Percentiles rank a stretch among this genome's conserved stretches.
Conservation (phyloP, 2,797 vertebrate genomes). For the Adrianichthys oophorus region DNA sequence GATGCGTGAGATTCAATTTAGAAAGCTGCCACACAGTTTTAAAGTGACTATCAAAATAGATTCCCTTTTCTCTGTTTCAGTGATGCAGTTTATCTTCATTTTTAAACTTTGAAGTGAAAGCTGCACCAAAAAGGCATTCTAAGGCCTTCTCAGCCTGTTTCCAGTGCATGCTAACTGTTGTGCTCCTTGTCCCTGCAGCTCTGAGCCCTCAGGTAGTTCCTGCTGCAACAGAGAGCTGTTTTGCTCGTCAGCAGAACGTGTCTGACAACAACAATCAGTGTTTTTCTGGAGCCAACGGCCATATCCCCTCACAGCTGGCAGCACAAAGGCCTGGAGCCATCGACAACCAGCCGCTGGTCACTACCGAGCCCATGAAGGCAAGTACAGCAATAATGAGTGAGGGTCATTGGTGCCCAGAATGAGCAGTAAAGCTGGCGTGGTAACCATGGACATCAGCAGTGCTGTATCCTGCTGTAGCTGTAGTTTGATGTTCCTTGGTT, state of each 20-base stretch:
- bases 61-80: too few relatives aligned
- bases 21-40: too few relatives aligned
- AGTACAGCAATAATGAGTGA: not conserved
- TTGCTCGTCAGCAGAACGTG: slow-evolving; percentile 88
- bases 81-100: too few relatives aligned
- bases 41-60: too few relatives aligned
- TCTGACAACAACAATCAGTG: slow-evolving; percentile 96
- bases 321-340: slow-evolving; percentile 95
- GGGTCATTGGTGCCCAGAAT: not conserved
- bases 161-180: not conserved
- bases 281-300: slow-evolving; percentile 88
- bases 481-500: too few relatives aligned
- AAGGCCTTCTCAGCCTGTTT: not conserved
- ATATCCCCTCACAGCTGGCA: slow-evolving; percentile 83
- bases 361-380: slow-evolving; percentile 92
- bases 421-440: too few relatives aligned
- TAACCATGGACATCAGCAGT: too few relatives aligned
- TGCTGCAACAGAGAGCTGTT: slow-evolving; percentile 87
- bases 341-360: slow-evolving; percentile 94
- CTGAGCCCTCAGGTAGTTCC: slow-evolving; percentile 80
- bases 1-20: too few relatives aligned
- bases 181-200: slow-evolving; percentile 64
- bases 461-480: too few relatives aligned
- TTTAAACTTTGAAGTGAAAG: too few relatives aligned
- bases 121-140: too few relatives aligned